Percentiles rank a stretch among this genome's conserved stretches.
Evolutionary conservation across 2,797 vertebrate species (phyloP).

Genomic region (Sebastes kiyomatsui): DNA sequence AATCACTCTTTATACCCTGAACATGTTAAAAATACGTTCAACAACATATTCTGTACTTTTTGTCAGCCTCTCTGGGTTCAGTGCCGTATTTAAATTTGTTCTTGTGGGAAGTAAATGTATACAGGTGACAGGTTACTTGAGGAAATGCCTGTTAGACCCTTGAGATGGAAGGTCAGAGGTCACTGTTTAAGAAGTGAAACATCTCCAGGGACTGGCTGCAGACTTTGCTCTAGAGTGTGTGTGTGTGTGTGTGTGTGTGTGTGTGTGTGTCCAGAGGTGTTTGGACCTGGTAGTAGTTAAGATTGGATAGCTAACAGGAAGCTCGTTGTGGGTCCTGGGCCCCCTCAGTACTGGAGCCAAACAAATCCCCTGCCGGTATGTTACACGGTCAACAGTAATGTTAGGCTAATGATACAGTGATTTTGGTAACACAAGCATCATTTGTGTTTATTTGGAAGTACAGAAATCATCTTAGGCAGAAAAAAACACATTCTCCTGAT

Average conservation of each 20-base stretch:
- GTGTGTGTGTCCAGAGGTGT: constrained; percentile 40
- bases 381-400: not conserved
- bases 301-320: constrained; percentile 41
- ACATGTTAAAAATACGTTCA: not conserved
- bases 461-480: not conserved
- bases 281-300: constrained; percentile 71
- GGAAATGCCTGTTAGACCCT: constrained; percentile 7
- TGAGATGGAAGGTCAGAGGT: constrained; percentile 34
- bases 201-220: constrained; percentile 1
- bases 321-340: constrained; percentile 22
- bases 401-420: not conserved
- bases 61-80: not conserved
- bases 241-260: not conserved
- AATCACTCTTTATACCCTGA: not conserved
- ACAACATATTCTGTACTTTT: not conserved
- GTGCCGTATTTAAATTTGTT: not conserved
- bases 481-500: not conserved
- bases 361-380: not conserved
- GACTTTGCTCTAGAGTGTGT: constrained; percentile 7
- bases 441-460: not conserved
- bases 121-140: constrained; percentile 18
- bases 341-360: not conserved
- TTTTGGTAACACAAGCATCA: not conserved
- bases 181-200: constrained; percentile 34
- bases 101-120: not conserved